These are phyloP conservation scores for Pandemis heparana DNA, from an alignment of 2,888 invertebrate species.

Conservation along the genomic window DNA sequence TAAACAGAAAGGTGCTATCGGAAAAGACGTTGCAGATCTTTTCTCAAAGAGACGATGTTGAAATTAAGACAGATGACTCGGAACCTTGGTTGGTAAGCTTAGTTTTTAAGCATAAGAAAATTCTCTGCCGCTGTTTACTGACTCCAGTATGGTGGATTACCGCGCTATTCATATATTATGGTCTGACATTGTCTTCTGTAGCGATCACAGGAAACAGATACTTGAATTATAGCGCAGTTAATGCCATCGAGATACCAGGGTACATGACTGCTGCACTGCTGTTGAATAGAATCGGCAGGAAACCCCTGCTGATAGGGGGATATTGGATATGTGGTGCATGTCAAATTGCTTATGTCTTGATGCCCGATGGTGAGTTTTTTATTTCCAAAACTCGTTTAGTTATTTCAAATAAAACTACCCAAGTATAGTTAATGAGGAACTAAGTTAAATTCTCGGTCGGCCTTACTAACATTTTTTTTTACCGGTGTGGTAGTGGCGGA, in stretches of 20 bases:
- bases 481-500: too few species aligned
- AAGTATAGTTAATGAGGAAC: too few species aligned
- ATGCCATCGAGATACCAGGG: conserved; percentile 3
- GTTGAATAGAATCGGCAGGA: conserved; percentile 14
- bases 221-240: not conserved
- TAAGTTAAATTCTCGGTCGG: too few species aligned
- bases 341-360: conserved; percentile 17
- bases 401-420: too few species aligned
- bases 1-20: conserved; percentile 16
- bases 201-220: not conserved
- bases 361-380: conserved; percentile 13
- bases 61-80: not conserved
- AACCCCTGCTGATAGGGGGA: not conserved
- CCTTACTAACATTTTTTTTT: too few species aligned
- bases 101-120: conserved; percentile 2
- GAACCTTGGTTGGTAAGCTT: conserved; percentile 16
- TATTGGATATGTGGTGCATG: conserved; percentile 21
- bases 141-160: conserved; percentile 19
- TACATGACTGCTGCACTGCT: conserved; percentile 6
- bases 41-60: not conserved
- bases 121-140: conserved; percentile 18
- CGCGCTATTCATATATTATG: not conserved
- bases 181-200: conserved; percentile 3
- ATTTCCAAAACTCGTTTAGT: too few species aligned
- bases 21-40: conserved; percentile 25